phyloP scores from a whole-genome alignment of 2,797 vertebrate species.

The Carduelis carduelis region DNA sequence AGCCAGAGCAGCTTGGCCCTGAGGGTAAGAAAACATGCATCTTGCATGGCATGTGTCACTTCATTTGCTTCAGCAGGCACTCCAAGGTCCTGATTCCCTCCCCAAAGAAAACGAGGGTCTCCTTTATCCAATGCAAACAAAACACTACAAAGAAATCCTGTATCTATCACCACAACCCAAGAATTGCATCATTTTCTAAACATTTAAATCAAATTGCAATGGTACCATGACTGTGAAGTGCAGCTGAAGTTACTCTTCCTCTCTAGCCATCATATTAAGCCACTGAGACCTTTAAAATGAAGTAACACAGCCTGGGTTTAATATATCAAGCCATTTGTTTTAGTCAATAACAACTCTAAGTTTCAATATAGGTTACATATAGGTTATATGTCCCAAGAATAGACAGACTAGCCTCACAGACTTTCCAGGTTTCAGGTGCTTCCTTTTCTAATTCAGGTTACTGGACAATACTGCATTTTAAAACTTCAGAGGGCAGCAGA shows the following conservation, averaged over 20 bases:
- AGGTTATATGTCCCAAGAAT: not conserved
- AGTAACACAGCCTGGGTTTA: not conserved
- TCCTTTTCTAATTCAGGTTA: not conserved
- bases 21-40: not conserved
- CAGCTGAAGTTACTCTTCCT: not conserved
- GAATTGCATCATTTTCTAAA: not conserved
- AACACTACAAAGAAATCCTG: not conserved
- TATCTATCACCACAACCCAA: not conserved
- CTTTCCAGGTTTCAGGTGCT: not conserved
- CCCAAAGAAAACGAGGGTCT: not conserved
- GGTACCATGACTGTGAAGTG: not conserved
- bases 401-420: not conserved
- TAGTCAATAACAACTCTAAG: not conserved
- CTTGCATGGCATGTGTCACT: fast-evolving
- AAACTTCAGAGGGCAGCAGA: not conserved
- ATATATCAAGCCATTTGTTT: not conserved
- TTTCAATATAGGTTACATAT: not conserved
- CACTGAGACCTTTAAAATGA: not conserved
- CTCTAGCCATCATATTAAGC: not conserved
- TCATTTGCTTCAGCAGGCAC: not conserved
- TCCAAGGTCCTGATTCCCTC: not conserved
- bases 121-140: not conserved
- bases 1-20: not conserved
- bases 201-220: not conserved
- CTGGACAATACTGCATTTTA: not conserved